phyloP scores from a whole-genome alignment of 2,797 vertebrate species.

The Epinephelus awoara region DNA sequence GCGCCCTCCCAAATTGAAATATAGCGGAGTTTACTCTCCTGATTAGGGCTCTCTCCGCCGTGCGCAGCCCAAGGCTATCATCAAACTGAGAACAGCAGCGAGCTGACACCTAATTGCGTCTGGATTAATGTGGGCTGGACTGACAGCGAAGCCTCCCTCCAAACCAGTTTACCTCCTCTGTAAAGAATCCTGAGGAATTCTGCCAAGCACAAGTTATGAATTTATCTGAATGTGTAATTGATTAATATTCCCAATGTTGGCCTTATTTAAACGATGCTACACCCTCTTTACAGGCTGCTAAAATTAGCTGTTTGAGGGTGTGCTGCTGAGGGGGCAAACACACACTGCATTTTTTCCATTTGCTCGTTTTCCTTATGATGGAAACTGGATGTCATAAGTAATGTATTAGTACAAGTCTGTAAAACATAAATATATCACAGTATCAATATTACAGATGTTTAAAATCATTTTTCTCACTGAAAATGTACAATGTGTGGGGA shows the following conservation, averaged over 20 bases:
- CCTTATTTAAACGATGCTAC: neutral
- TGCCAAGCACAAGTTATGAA: neutral
- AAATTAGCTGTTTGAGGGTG: neutral
- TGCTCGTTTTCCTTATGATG: neutral
- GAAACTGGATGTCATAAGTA: neutral
- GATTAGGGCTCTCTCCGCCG: slow-evolving; percentile 91
- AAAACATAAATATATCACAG: too few relatives aligned
- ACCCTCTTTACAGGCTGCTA: neutral
- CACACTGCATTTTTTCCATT: neutral
- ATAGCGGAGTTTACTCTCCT: slow-evolving; percentile 99
- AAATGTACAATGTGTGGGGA: too few relatives aligned
- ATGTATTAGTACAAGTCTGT: too few relatives aligned
- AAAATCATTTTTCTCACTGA: too few relatives aligned
- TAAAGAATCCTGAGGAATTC: neutral
- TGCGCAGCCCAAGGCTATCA: slow-evolving; percentile 93
- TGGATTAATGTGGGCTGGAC: slow-evolving; percentile 94
- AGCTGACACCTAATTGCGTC: slow-evolving; percentile 94
- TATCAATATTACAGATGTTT: too few relatives aligned
- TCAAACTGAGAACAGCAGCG: slow-evolving; percentile 87
- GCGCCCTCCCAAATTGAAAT: slow-evolving; percentile 98
- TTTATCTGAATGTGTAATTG: neutral
- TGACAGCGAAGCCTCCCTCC: slow-evolving; percentile 82
- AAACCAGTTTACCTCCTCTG: slow-evolving; percentile 41
- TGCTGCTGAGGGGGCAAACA: neutral
- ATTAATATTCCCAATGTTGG: neutral